A percentile compares a stretch with the other conserved stretches of the same genome.
Evolutionary conservation across 2,113 vertebrate species (phyloP).

Genomic region (Gobius niger): DNA sequence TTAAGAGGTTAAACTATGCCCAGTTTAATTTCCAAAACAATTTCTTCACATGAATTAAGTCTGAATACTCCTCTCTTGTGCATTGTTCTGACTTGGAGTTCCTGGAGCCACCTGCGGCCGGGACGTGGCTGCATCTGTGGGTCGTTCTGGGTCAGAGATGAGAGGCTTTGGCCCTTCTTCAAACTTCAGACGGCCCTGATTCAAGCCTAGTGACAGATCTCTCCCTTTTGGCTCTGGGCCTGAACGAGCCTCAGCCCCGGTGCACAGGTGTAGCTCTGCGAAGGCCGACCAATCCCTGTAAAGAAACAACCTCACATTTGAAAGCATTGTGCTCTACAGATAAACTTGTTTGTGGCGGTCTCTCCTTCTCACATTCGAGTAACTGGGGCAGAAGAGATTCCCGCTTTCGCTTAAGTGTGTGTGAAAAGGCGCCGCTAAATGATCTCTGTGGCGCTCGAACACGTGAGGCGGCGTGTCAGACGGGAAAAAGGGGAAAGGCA

Average conservation of each 20-base stretch:
- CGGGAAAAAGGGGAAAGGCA: background rate
- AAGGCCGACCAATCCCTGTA: slow-evolving; percentile 22
- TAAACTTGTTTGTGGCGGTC: too few species aligned
- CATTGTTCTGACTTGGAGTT: background rate
- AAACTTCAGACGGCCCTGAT: slow-evolving; percentile 40
- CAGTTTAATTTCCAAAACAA: too few species aligned
- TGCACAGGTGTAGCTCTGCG: slow-evolving; percentile 36
- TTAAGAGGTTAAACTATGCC: too few species aligned
- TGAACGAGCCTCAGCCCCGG: background rate
- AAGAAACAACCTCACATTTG: slow-evolving; percentile 45
- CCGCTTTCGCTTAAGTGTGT: slow-evolving; percentile 32
- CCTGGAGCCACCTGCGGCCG: slow-evolving; percentile 50
- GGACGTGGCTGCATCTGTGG: slow-evolving; percentile 30
- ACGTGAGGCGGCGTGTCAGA: slow-evolving; percentile 2
- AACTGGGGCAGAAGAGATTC: slow-evolving; percentile 55
- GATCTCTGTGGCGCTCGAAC: slow-evolving; percentile 31
- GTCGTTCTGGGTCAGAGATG: slow-evolving; percentile 38
- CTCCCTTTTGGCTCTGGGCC: slow-evolving; percentile 20
- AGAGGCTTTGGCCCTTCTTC: slow-evolving; percentile 42
- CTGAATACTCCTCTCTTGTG: background rate
- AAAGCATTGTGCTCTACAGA: slow-evolving; percentile 47
- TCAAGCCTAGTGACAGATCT: slow-evolving; percentile 64
- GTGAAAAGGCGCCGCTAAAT: slow-evolving; percentile 20
- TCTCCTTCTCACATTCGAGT: slow-evolving; percentile 12
- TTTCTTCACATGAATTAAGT: background rate